These are phyloP conservation scores for Ellobium chinense DNA, from an alignment of 2,888 invertebrate genomes.

Conservation along the genomic window DNA sequence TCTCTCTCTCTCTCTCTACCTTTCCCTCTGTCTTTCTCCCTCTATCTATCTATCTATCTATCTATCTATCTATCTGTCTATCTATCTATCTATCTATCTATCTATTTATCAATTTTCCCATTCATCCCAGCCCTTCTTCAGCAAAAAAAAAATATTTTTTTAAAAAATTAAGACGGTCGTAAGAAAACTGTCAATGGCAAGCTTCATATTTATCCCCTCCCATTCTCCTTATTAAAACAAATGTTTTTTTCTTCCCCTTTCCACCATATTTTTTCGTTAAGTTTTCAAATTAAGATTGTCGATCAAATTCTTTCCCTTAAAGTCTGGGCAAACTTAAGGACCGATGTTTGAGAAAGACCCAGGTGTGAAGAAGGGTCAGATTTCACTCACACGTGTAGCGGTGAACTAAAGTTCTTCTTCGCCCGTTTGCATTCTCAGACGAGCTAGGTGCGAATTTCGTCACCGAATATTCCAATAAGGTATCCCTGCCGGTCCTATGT, in stretches of 20 bases:
- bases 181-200: too few species aligned
- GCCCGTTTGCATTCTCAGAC: neutral
- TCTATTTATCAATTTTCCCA: too few species aligned
- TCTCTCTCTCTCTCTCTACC: too few species aligned
- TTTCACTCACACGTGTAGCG: conserved; percentile 17
- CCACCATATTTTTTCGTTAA: neutral
- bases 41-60: too few species aligned
- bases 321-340: neutral
- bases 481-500: conserved; percentile 10
- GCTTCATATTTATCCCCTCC: too few species aligned
- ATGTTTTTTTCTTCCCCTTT: neutral
- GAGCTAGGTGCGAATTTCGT: conserved; percentile 21
- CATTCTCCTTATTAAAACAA: neutral
- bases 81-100: too few species aligned
- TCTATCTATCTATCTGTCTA: too few species aligned
- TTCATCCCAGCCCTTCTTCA: too few species aligned
- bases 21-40: too few species aligned
- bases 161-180: too few species aligned
- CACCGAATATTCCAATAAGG: conserved; percentile 5
- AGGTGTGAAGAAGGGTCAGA: neutral
- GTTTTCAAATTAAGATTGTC: neutral
- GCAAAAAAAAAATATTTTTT: too few species aligned
- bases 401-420: conserved; percentile 16
- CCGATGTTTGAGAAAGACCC: conserved; percentile 19
- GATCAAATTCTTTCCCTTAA: neutral